Percentiles rank a stretch among this genome's conserved stretches.
Conservation (phyloP, 2,888 invertebrate genomes). For the Nomada ferruginata region DNA sequence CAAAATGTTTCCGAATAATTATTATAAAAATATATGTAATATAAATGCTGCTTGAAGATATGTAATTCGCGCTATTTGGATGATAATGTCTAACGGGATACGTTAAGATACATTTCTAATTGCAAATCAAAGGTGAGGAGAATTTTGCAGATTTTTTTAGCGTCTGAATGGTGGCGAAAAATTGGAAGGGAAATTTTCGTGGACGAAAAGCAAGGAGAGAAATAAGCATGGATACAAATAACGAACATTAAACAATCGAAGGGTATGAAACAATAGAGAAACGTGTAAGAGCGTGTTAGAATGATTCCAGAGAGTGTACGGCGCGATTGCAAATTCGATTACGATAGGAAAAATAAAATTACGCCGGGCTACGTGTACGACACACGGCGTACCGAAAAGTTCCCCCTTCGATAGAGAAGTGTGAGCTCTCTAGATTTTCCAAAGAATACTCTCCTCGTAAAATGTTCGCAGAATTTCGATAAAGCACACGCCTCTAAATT, state of each 20-base stretch:
- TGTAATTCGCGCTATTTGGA: conserved; percentile 26
- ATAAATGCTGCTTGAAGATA: conserved; percentile 39
- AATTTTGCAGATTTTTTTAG: not conserved
- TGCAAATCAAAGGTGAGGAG: not conserved
- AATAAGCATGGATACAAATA: too few species aligned
- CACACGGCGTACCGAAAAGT: not conserved
- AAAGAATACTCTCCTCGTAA: not conserved
- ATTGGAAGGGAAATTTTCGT: too few species aligned
- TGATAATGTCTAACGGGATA: not conserved
- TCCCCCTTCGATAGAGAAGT: not conserved
- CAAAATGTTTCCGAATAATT: conserved; percentile 27
- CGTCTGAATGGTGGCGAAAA: not conserved
- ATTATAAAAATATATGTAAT: conserved; percentile 20
- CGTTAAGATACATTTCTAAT: not conserved
- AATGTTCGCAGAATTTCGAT: not conserved
- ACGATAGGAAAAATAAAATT: not conserved
- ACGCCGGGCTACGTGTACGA: conserved; percentile 15
- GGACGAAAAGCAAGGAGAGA: too few species aligned
- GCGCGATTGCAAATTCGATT: conserved; percentile 56
- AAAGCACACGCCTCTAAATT: not conserved
- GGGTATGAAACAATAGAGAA: not conserved
- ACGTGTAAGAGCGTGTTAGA: not conserved
- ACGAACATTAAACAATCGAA: not conserved
- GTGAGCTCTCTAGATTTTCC: not conserved
- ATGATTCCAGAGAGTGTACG: not conserved